These are phyloP conservation scores for Azorinus chamasolen DNA, from an alignment of 2,888 invertebrate species.

Conservation along the genomic window DNA sequence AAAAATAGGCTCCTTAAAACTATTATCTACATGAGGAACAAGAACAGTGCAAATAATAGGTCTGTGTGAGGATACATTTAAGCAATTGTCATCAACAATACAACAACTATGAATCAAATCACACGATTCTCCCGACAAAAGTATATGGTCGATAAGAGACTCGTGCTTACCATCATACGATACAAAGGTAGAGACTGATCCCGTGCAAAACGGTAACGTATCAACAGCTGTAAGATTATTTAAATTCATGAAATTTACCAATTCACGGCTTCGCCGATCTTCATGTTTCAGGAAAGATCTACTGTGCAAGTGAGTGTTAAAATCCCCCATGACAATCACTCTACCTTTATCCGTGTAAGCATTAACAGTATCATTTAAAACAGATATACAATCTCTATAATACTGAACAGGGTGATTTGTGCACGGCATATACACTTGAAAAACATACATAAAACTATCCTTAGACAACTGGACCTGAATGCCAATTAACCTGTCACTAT, in stretches of 20 bases:
- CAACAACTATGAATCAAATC: neutral
- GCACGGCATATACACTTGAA: conserved; percentile 19
- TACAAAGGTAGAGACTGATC: conserved; percentile 1
- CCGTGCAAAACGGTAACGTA: conserved; percentile 6
- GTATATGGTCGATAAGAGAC: conserved; percentile 12
- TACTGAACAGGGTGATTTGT: conserved; percentile 7
- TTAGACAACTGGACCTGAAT: conserved; percentile 13
- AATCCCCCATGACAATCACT: conserved; percentile 10
- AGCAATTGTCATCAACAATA: conserved; percentile 8
- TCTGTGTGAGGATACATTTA: conserved; percentile 11
- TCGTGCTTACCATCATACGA: neutral
- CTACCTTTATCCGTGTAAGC: neutral
- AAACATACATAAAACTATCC: neutral
- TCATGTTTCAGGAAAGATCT: neutral
- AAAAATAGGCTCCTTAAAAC: too few species aligned
- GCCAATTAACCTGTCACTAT: conserved; percentile 18
- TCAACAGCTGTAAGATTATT: neutral
- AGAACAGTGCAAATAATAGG: neutral
- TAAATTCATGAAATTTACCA: neutral
- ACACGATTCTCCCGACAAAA: neutral
- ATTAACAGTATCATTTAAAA: neutral
- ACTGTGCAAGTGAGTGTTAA: conserved; percentile 16
- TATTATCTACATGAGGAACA: too few species aligned
- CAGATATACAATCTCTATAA: neutral
- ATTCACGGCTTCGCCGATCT: neutral